These are phyloP conservation scores for Gadopsis marmoratus DNA, from an alignment of 2,797 vertebrate genomes.

Conservation along the genomic window DNA sequence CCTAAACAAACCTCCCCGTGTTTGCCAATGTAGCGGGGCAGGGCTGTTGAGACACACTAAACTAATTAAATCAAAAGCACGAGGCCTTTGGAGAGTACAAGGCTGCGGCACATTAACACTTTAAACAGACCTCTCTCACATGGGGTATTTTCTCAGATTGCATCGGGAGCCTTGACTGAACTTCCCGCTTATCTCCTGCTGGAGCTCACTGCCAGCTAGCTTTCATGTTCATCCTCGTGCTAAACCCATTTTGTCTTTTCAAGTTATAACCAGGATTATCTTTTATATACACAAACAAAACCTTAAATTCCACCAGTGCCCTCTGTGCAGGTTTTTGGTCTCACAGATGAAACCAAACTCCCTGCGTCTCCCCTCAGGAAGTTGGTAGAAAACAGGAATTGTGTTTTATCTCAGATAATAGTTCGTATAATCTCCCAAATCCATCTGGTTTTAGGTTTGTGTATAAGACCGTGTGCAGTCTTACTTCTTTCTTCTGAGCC, in stretches of 20 bases:
- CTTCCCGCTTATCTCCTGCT: constrained; percentile 42
- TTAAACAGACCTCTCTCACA: constrained; percentile 51
- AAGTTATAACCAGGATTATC: constrained; percentile 70
- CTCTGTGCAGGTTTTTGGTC: constrained; percentile 26
- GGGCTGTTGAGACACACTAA: constrained; percentile 47
- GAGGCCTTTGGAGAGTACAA: constrained; percentile 27
- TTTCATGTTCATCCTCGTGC: constrained; percentile 55
- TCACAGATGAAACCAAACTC: constrained; percentile 55
- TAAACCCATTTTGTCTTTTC: constrained; percentile 64
- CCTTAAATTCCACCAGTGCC: constrained; percentile 53
- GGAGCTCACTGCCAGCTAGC: constrained; percentile 47
- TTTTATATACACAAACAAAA: constrained; percentile 74
- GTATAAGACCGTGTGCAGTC: constrained; percentile 38
- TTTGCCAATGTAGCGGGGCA: constrained; percentile 51
- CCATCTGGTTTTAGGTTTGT: constrained; percentile 55
- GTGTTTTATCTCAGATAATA: constrained; percentile 71
- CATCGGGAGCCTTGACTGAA: constrained; percentile 48
- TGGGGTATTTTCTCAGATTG: constrained; percentile 38
- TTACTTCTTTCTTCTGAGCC: constrained; percentile 46
- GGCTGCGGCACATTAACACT: constrained; percentile 59
- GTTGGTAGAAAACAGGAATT: constrained; percentile 58
- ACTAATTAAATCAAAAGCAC: constrained; percentile 64
- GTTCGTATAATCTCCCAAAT: constrained; percentile 70
- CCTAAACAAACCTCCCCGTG: constrained; percentile 61
- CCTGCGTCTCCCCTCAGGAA: constrained; percentile 51